phyloP scores from a whole-genome alignment of 92 coral and sea anemone genomes.

The Pocillopora grandis region DNA sequence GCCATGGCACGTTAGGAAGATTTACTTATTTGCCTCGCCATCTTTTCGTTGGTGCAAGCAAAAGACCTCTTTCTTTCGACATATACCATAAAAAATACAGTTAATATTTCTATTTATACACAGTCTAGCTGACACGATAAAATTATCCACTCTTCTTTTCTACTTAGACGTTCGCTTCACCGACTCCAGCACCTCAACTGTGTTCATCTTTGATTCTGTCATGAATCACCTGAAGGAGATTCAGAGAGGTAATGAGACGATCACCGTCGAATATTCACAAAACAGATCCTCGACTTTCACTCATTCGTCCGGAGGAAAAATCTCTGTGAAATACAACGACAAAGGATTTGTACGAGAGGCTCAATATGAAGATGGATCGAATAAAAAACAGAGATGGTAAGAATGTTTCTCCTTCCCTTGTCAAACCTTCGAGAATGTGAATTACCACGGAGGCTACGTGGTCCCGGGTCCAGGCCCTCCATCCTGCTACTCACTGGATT shows the following conservation, averaged over 20 bases:
- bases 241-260: conserved; percentile 42
- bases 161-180: conserved; percentile 25
- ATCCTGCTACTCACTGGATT: too few species aligned
- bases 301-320: conserved; percentile 55
- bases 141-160: too few species aligned
- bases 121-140: too few species aligned
- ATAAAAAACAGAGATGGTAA: conserved; percentile 28
- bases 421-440: background rate
- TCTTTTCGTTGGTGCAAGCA: too few species aligned
- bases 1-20: too few species aligned
- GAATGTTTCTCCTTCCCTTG: background rate
- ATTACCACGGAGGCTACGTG: too few species aligned
- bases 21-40: too few species aligned
- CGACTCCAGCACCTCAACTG: conserved; percentile 23
- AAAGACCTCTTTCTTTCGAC: background rate
- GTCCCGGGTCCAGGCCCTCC: too few species aligned
- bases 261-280: conserved; percentile 47
- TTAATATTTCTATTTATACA: too few species aligned
- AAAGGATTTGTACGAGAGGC: conserved; percentile 56
- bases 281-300: conserved; percentile 35
- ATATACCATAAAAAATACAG: too few species aligned
- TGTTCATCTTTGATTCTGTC: conserved; percentile 35
- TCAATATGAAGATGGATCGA: background rate
- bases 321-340: conserved; percentile 47
- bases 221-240: conserved; percentile 43